Evolutionary conservation across 35 echinoderm and acorn worm genomes (phyloP).

Genomic region (Eucidaris tribuloides): DNA sequence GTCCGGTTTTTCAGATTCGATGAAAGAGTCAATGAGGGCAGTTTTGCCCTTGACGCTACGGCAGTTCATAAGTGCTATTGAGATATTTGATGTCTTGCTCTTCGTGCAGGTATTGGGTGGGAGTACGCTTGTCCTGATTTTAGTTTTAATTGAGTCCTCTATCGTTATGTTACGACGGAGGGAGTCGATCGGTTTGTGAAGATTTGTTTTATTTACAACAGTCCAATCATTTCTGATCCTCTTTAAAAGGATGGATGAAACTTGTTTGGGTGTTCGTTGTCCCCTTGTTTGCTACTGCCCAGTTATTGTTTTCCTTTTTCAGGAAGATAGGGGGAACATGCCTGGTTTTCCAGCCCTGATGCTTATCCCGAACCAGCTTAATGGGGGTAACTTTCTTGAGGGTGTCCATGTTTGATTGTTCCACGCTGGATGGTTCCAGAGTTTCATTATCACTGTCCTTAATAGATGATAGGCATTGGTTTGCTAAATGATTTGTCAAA

Average conservation of each 20-base stretch:
- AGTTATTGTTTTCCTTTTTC: too few species aligned
- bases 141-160: too few species aligned
- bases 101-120: not conserved
- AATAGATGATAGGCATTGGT: not conserved
- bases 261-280: too few species aligned
- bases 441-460: not conserved
- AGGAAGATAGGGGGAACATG: too few species aligned
- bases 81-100: not conserved
- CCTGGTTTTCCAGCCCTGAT: too few species aligned
- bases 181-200: not conserved
- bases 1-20: not conserved
- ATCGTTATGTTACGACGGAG: not conserved
- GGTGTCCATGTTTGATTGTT: not conserved
- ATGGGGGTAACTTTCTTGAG: not conserved
- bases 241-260: too few species aligned
- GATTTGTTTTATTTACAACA: not conserved
- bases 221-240: not conserved
- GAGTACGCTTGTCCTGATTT: not conserved
- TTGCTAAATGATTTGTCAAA: not conserved
- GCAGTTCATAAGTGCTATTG: conserved; percentile 2
- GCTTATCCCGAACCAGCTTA: too few species aligned
- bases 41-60: not conserved
- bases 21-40: not conserved
- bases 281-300: too few species aligned
- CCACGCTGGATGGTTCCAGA: not conserved